Conservation (phyloP, 2,888 invertebrate species). For the Aphidius colemani region DNA sequence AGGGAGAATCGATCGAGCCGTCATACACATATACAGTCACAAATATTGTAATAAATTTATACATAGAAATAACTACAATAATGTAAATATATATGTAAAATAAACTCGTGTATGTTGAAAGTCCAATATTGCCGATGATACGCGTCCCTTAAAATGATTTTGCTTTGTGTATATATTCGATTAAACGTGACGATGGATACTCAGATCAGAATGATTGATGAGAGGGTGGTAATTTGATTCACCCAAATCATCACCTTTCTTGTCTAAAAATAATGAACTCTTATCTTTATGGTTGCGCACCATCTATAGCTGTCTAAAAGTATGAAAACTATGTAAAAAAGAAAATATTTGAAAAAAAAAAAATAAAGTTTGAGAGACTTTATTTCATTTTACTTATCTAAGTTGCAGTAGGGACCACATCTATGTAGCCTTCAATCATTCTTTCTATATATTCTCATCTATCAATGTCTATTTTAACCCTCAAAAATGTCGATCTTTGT, state of each 20-base stretch:
- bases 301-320: background rate
- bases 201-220: conserved; percentile 18
- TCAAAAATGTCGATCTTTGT: too few species aligned
- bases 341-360: background rate
- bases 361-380: background rate
- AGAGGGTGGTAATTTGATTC: background rate
- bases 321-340: too few species aligned
- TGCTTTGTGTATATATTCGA: background rate
- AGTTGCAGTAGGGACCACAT: background rate
- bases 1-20: background rate
- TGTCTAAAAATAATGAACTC: conserved; percentile 26
- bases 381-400: background rate
- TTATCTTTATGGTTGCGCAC: conserved; percentile 22
- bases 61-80: background rate
- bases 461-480: too few species aligned
- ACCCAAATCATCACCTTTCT: conserved; percentile 11
- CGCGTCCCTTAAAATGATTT: background rate
- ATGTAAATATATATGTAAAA: too few species aligned
- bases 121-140: background rate
- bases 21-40: background rate
- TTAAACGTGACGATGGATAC: conserved; percentile 9
- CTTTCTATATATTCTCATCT: background rate
- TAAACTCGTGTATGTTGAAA: background rate
- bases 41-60: background rate
- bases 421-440: conserved; percentile 17